A percentile compares a stretch with the other conserved stretches of the same genome.
Conservation (phyloP, 2,888 invertebrate genomes). For the Amiota mariae region DNA sequence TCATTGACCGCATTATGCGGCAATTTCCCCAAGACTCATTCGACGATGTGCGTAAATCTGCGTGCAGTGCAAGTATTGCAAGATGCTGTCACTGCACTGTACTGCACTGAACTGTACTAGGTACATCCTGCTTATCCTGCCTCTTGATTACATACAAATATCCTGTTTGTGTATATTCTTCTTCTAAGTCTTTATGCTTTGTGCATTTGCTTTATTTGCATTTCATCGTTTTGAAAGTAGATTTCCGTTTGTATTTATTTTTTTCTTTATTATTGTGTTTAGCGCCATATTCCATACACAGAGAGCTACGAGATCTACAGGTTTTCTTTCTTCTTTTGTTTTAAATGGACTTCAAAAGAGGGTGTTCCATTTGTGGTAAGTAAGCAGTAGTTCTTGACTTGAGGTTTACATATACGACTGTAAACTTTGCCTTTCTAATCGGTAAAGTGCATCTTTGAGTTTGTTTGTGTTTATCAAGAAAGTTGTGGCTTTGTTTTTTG, state of each 20-base stretch:
- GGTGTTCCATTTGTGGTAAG: conserved; percentile 17
- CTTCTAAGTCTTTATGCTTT: conserved; percentile 23
- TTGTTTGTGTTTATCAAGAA: not conserved
- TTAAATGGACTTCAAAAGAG: conserved; percentile 21
- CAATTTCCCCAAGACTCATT: conserved; percentile 34
- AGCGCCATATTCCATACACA: conserved; percentile 42
- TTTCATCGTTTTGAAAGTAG: conserved; percentile 47
- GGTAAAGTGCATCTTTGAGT: conserved; percentile 53
- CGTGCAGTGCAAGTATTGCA: not conserved
- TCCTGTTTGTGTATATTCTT: conserved; percentile 29
- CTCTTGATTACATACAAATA: conserved; percentile 9
- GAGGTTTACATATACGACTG: not conserved
- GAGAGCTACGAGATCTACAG: conserved; percentile 7
- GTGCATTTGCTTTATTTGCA: conserved; percentile 58
- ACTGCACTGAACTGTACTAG: not conserved
- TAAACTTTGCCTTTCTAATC: conserved; percentile 57
- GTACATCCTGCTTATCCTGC: conserved; percentile 9
- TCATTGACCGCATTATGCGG: conserved; percentile 63
- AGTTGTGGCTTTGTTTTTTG: conserved; percentile 10
- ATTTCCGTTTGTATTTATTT: conserved; percentile 47
- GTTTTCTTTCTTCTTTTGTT: conserved; percentile 24
- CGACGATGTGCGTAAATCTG: conserved; percentile 14
- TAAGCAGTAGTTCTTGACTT: conserved; percentile 3
- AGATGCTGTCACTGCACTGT: not conserved
- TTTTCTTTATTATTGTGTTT: conserved; percentile 37